Percentiles rank a stretch among this genome's conserved stretches.
Conservation (phyloP, 1,140 invertebrate genomes). For the Lasaia peninsularis region DNA sequence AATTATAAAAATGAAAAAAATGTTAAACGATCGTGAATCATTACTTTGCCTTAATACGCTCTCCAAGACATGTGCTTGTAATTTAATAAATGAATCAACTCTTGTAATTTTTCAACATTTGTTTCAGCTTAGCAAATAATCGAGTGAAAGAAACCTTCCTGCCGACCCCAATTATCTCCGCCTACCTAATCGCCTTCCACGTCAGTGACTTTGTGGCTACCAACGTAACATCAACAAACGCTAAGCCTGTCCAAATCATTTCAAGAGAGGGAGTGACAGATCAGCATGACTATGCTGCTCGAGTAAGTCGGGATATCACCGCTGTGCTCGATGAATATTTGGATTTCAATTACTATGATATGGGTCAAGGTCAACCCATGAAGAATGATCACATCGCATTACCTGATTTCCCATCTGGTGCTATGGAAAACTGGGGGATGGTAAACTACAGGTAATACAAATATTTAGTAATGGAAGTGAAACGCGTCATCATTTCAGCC, state of each 20-base stretch:
- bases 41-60: no score
- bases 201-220: slow-evolving; percentile 85
- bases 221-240: slow-evolving; percentile 27
- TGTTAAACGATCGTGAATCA: no score
- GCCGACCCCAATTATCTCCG: slow-evolving; percentile 87
- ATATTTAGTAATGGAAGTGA: no score
- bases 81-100: no score
- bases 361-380: slow-evolving; percentile 66
- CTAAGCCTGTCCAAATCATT: slow-evolving; percentile 74
- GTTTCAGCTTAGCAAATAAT: slow-evolving; percentile 32
- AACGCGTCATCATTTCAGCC: no score
- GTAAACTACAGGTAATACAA: slow-evolving; percentile 81
- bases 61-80: no score
- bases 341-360: slow-evolving; percentile 63
- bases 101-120: no score
- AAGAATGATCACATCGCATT: slow-evolving; percentile 83
- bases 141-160: slow-evolving; percentile 55
- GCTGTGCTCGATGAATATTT: slow-evolving; percentile 72
- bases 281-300: slow-evolving; percentile 77
- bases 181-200: slow-evolving; percentile 91
- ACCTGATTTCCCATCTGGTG: slow-evolving; percentile 84
- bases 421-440: slow-evolving; percentile 82
- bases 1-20: no score
- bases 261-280: slow-evolving; percentile 47
- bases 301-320: slow-evolving; percentile 75